These are phyloP conservation scores for Hippocampus abdominalis DNA, from an alignment of 2,113 vertebrate species.

Conservation along the genomic window DNA sequence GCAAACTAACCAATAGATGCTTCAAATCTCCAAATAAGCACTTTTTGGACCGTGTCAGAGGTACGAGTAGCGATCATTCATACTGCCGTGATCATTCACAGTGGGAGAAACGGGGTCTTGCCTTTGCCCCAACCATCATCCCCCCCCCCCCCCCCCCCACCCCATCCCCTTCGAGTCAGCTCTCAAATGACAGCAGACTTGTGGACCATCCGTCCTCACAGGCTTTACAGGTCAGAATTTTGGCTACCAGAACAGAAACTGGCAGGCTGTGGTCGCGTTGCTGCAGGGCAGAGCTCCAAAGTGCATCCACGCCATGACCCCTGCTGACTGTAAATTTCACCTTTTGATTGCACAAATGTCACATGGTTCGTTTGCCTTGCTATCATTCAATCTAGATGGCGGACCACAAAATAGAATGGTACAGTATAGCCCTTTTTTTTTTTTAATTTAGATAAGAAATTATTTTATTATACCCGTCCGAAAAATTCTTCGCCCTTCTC, in stretches of 20 bases:
- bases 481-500: conserved; percentile 2
- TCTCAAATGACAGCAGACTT: conserved; percentile 43
- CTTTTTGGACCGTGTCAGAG: conserved; percentile 45
- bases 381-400: not conserved
- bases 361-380: not conserved
- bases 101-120: conserved; percentile 37
- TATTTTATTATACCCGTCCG: not conserved
- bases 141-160: too few relatives aligned
- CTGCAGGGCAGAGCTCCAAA: conserved; percentile 26
- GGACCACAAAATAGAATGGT: not conserved
- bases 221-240: conserved; percentile 19
- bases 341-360: conserved; percentile 21
- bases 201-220: not conserved
- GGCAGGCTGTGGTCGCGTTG: conserved; percentile 29
- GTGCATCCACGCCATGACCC: conserved; percentile 18
- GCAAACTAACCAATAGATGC: conserved; percentile 23
- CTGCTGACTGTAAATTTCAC: conserved; percentile 29
- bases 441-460: not conserved
- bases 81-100: conserved; percentile 35
- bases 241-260: conserved; percentile 35
- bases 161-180: not conserved
- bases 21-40: conserved; percentile 45
- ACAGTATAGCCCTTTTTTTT: too few relatives aligned
- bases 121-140: conserved; percentile 8
- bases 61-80: conserved; percentile 49